Base-by-base conservation (phyloP, 2,113 vertebrate species). In the Oryzias woworae region DNA sequence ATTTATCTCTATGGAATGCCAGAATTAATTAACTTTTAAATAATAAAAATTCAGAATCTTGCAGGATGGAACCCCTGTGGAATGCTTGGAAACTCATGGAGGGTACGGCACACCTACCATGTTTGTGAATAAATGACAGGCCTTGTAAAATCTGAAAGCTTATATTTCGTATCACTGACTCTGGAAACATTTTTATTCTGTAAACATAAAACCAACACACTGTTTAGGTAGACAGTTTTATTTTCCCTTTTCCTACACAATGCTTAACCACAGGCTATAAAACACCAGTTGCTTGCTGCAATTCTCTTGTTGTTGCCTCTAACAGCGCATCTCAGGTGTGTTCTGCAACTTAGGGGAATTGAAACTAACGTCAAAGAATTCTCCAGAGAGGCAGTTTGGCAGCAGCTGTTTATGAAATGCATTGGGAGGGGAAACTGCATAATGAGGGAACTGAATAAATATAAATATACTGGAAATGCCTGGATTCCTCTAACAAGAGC, bases 71-170 rank as follows among this genome's bases (percentile, higher is more conserved):
- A 66, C 59, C 67, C 57, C 62, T 66, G 61, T 53, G 57, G 24
- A 63, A 64, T 23, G 36, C 46, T 28, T 73, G 68, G 43, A 53
- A 51, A 42, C 66, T 52, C 42, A 42, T 69, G 53, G 52, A 4
- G 17, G 66, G 24, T 43, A 73, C 62, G 17, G 31, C 70, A 28
- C 80, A 95, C 96, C 86, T 95, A 99, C 97, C 97, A 18, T 98
- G 94, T 86, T 98, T 98, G 88, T 98, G 97, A 90, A 99, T 96
- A 92, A 98, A 98, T 36, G 96, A 95, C 86, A 99, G 89, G 58
- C 97, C 97, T 91, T 99, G 97, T 73, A 99, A 83, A 91, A 98
- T 98, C 78, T 99, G 97, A 94, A 96, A 99, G 94, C 94, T 95
- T 91, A 99, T 98, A 87, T 99, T 99, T 93, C 97, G 95, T 93